Evolutionary conservation across 1,140 invertebrate genomes (phyloP).

Genomic region (Philopotamus ludificatus): DNA sequence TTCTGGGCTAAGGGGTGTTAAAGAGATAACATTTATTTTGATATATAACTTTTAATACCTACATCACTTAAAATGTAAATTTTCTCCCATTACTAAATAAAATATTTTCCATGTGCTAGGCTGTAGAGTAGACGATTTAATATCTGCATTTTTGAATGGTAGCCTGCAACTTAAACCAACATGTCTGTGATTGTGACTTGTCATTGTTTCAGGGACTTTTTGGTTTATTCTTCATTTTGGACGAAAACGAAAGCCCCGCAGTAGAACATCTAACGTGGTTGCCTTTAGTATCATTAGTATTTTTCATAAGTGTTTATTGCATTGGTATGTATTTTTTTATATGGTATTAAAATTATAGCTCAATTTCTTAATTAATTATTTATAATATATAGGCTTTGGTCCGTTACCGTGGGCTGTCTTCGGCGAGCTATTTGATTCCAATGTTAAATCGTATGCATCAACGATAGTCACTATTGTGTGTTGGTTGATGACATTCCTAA

Average conservation of each 20-base stretch:
- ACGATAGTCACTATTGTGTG: conserved; percentile 72
- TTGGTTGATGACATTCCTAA: conserved; percentile 76
- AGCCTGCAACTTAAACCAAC: too few species aligned
- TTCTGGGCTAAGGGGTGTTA: too few species aligned
- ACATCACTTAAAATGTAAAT: too few species aligned
- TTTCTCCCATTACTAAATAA: too few species aligned
- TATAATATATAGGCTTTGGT: conserved; percentile 62
- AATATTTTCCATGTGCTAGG: too few species aligned
- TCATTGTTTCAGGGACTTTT: conserved; percentile 57
- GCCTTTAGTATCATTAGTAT: conserved; percentile 63
- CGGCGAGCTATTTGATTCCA: conserved; percentile 77
- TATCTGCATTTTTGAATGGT: too few species aligned
- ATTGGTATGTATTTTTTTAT: conserved; percentile 44
- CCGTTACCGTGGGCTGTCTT: conserved; percentile 83
- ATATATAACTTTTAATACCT: too few species aligned
- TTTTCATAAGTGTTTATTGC: conserved; percentile 70
- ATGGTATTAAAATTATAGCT: too few species aligned
- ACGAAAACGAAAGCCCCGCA: conserved; percentile 50
- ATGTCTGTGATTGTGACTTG: too few species aligned
- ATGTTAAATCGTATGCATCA: conserved; percentile 72
- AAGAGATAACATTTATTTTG: too few species aligned
- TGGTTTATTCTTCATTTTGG: conserved; percentile 64
- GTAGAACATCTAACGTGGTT: conserved; percentile 59
- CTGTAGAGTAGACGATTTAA: too few species aligned
- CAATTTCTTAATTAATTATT: neutral